Percentiles rank a stretch among this genome's conserved stretches.
Conservation (phyloP, 1,140 invertebrate genomes). For the Trichonephila clavipes region DNA sequence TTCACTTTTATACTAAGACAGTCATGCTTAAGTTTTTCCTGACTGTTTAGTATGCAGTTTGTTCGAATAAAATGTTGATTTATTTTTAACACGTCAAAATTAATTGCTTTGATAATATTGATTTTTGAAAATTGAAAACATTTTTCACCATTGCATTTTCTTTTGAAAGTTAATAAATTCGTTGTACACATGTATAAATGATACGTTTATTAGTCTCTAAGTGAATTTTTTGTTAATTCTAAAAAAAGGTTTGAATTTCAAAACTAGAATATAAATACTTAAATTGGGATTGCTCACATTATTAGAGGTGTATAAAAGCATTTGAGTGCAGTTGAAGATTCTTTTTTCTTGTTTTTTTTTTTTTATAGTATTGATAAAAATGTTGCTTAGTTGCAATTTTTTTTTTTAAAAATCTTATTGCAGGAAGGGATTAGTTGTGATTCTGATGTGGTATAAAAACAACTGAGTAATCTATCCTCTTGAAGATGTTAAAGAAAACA, state of each 20-base stretch:
- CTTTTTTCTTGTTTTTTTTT: slow-evolving; percentile 85
- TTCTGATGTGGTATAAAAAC: slow-evolving; percentile 83
- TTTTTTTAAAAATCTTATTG: slow-evolving; percentile 78
- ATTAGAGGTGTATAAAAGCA: slow-evolving; percentile 81
- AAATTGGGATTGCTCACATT: slow-evolving; percentile 81
- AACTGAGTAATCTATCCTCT: slow-evolving; percentile 63
- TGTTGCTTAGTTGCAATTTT: no score
- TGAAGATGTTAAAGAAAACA: slow-evolving; percentile 79
- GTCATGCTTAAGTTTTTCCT: no score
- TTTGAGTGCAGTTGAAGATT: slow-evolving; percentile 82
- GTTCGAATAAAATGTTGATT: no score
- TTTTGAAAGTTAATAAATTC: no score
- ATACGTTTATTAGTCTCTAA: neutral
- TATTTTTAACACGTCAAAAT: no score
- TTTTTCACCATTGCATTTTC: no score
- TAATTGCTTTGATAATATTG: no score
- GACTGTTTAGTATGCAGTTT: no score
- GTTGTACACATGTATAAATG: no score
- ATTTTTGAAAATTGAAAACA: no score
- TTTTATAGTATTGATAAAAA: slow-evolving; percentile 78
- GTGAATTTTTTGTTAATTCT: neutral
- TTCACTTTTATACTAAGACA: no score
- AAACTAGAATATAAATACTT: slow-evolving; percentile 82
- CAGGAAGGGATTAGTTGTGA: slow-evolving; percentile 95
- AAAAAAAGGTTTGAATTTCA: slow-evolving; percentile 78